These are phyloP conservation scores for Oscheius onirici DNA, from an alignment of 2,888 invertebrate genomes.

Conservation along the genomic window DNA sequence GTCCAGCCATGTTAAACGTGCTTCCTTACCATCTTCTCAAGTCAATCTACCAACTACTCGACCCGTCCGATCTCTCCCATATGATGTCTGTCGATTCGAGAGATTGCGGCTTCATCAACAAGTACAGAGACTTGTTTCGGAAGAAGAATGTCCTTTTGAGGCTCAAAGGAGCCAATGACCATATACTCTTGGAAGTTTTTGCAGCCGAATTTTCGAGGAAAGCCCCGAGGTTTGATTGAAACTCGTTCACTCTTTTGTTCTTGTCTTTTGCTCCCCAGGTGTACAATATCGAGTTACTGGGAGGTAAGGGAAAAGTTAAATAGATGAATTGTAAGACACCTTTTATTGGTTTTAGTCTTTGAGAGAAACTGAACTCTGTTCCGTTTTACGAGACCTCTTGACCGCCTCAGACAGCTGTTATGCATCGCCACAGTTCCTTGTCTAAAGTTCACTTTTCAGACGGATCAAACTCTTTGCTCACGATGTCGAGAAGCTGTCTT, in stretches of 20 bases:
- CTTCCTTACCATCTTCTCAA: slow-evolving; percentile 19
- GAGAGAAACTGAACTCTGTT: too few relatives aligned
- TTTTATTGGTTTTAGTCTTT: too few relatives aligned
- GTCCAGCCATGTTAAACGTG: slow-evolving; percentile 4
- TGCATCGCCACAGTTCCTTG: not conserved
- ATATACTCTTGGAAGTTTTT: slow-evolving; percentile 8
- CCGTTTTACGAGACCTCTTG: not conserved
- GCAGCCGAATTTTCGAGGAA: not conserved
- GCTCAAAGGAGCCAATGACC: not conserved
- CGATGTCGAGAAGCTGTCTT: not conserved
- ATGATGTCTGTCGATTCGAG: slow-evolving; percentile 5
- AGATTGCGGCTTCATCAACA: slow-evolving; percentile 9
- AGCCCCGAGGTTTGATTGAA: not conserved
- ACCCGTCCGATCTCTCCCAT: slow-evolving; percentile 6
- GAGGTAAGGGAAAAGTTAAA: too few relatives aligned
- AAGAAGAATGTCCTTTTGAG: slow-evolving; percentile 15
- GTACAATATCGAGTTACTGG: too few relatives aligned
- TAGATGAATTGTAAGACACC: too few relatives aligned
- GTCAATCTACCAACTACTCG: slow-evolving; percentile 18
- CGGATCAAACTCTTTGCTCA: slow-evolving; percentile 3
- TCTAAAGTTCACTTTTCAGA: slow-evolving; percentile 2
- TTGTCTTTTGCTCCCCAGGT: too few relatives aligned
- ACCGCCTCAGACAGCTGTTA: slow-evolving; percentile 15
- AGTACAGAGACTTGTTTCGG: slow-evolving; percentile 4
- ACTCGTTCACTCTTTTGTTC: too few relatives aligned